Evolutionary conservation across 1,140 invertebrate genomes (phyloP).

Genomic region (Neocloeon triangulifer): DNA sequence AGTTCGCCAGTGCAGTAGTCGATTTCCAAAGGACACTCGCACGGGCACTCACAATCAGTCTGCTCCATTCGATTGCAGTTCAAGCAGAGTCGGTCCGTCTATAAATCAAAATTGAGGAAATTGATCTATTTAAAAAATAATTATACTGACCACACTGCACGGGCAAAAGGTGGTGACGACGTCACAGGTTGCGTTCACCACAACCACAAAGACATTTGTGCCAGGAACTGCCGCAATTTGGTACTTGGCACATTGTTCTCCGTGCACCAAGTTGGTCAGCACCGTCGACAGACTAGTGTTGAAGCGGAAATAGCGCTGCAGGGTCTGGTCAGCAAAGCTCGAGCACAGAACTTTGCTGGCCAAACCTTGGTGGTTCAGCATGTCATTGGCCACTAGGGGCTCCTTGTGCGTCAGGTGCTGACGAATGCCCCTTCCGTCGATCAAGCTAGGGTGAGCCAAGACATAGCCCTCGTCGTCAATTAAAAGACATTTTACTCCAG

Average conservation of each 20-base stretch:
- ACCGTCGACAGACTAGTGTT: constrained; percentile 54
- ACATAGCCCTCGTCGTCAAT: constrained; percentile 80
- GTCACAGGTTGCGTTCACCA: constrained; percentile 70
- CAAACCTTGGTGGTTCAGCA: constrained; percentile 60
- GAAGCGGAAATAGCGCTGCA: constrained; percentile 58
- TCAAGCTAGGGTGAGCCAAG: constrained; percentile 60
- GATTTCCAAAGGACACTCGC: constrained; percentile 62
- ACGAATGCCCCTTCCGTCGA: constrained; percentile 39
- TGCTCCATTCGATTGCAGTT: constrained; percentile 89
- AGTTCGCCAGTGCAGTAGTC: constrained; percentile 26
- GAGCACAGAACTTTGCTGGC: constrained; percentile 66
- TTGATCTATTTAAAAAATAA: too few relatives aligned
- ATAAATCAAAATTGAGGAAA: too few relatives aligned
- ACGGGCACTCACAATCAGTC: constrained; percentile 85
- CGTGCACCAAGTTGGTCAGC: constrained; percentile 61
- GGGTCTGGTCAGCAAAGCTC: constrained; percentile 47
- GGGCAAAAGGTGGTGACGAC: constrained; percentile 67
- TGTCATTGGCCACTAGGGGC: constrained; percentile 65
- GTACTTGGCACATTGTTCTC: constrained; percentile 81
- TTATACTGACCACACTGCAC: constrained; percentile 52
- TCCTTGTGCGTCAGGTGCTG: constrained; percentile 71
- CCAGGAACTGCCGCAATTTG: constrained; percentile 55
- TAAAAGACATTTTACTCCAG: constrained; percentile 56
- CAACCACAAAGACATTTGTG: constrained; percentile 70
- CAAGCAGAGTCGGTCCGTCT: constrained; percentile 64